Evolutionary conservation across 2,888 invertebrate genomes (phyloP), one percentile per base, ranked within the genome.

Genomic region (Tetropium fuscum): DNA sequence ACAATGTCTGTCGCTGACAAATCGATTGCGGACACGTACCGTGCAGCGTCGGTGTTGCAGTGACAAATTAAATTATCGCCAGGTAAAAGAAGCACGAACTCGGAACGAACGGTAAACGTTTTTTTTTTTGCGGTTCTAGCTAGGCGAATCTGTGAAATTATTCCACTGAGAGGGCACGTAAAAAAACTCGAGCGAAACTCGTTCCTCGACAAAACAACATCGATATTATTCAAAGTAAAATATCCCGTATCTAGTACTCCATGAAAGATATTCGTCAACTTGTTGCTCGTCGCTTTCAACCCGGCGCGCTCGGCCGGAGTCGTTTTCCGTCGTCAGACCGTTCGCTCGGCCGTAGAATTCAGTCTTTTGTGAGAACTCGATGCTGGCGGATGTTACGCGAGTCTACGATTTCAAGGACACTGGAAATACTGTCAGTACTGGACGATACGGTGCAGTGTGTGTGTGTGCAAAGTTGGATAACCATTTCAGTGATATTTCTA

Each of bases 241-340:
- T 58, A 58, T 54, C 47, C 57, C 49, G 58, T 58, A 60, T 56
- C 57, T 58, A 63, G 41, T 51, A 54, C 63, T 60, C 58, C 59
- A 57, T 66, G 66, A 58, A 66, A 66, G 64, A 64, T 66, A 66
- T 65, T 62, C 61, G 63, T 66, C 64, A 66, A 66, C 66, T 66
- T 66, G 66, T 66, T 66, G 66, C 66, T 66, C 60, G 57, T 63
- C 60, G 62, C 58, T 60, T 63, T 62, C 59, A 53, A 60, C 58
- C 60, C 53, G 34, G 13, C 25, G 13, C 25, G 47, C 19, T 58
- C 51, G 51, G 58, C 10, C 32, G 25, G 15, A 15, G 19, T 41
- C 48, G 47, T 19, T 22, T 47, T 20, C 30, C 10, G 38, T 22
- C 60, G 57, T 40, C 18, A 45, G 36, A 32, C 44, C 49, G 55